Base-by-base conservation (phyloP, 1,140 invertebrate species). In the Lepidotrigona ventralis region DNA sequence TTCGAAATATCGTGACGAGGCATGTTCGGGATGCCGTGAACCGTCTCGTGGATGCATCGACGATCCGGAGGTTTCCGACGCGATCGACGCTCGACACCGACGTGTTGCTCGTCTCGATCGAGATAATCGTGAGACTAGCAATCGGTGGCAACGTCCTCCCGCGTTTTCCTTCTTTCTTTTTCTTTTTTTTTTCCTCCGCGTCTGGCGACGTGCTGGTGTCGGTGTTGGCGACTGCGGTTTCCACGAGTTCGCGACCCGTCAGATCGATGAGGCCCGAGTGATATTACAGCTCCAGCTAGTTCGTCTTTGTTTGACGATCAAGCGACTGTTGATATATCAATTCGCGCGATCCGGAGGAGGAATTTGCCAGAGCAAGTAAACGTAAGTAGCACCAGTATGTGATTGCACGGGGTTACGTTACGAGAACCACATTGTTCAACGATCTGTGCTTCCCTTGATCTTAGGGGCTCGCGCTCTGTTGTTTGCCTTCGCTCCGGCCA, bases 261-360 rank as follows among this genome's bases (percentile, higher is more conserved):
- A 21, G 23, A 53, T 76, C 80, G 72, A 76, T 81, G 71, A 81
- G 46, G 51, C 14, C 9, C 58, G 60, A 76, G 72, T 58, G 80
- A 77, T 69, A 82, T 76, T 58, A 29, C 39, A 58, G 15, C 26
- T 23, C n/a, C 14, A 14, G n/a, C 17, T 56, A 56, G 39, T n/a
- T 21, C 9, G 19, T n/a, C 33, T 56, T 76, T 46, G 60, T 68
- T 33, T 17, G 17, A 21, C 51, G 64, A 82, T 29, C 39, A n/a
- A 51, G 39, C 64, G 39, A 70, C 53, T n/a, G 64, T 29, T 14
- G 26, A 78, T 78, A 64, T 26, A 69, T 70, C 53, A 72, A 75
- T 46, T n/a, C 51, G 23, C 1, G 15, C 4, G 39, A 21, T 66
- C 51, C 26, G 29, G 9, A 53, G 64, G 15, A 53, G 64, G 21